phyloP scores from a whole-genome alignment of 2,113 vertebrate species.

The Glaucomys volans region DNA sequence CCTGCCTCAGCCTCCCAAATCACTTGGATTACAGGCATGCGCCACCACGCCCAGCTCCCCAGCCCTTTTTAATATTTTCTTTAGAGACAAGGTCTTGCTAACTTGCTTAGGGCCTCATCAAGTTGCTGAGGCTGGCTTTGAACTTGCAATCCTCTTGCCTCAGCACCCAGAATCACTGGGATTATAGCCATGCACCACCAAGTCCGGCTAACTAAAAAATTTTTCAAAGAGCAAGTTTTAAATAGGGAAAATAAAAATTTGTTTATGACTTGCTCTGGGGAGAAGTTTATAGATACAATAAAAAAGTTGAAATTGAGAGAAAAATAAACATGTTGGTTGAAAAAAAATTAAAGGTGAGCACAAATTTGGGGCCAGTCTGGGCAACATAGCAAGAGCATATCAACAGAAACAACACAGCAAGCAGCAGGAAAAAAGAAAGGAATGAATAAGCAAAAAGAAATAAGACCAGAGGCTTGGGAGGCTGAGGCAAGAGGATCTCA shows the following conservation, averaged over 20 bases:
- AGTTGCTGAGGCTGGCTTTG: too few species aligned
- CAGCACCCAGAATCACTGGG: too few species aligned
- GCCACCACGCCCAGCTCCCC: too few species aligned
- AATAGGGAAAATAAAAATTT: conserved; percentile 22
- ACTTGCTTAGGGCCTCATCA: too few species aligned
- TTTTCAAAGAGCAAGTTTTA: neutral
- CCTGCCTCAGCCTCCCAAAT: too few species aligned
- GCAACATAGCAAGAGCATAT: neutral
- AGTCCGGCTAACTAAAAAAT: neutral
- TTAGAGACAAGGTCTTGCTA: too few species aligned
- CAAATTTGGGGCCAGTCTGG: neutral
- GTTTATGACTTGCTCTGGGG: neutral
- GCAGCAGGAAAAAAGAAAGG: neutral
- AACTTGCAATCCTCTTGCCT: too few species aligned
- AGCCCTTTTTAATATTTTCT: too few species aligned
- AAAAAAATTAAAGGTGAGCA: conserved; percentile 26
- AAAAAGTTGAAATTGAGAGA: conserved; percentile 22
- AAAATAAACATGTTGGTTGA: neutral
- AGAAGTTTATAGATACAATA: conserved; percentile 16
- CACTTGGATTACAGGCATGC: too few species aligned
- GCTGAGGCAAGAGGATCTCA: too few species aligned
- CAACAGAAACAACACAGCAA: neutral
- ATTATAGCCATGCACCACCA: too few species aligned
- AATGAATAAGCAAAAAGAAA: neutral
- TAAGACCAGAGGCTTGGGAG: too few species aligned